Percentiles rank a stretch among this genome's conserved stretches.
These are phyloP conservation scores for Athalia cordata DNA, from an alignment of 2,888 invertebrate species.

Conservation along the genomic window DNA sequence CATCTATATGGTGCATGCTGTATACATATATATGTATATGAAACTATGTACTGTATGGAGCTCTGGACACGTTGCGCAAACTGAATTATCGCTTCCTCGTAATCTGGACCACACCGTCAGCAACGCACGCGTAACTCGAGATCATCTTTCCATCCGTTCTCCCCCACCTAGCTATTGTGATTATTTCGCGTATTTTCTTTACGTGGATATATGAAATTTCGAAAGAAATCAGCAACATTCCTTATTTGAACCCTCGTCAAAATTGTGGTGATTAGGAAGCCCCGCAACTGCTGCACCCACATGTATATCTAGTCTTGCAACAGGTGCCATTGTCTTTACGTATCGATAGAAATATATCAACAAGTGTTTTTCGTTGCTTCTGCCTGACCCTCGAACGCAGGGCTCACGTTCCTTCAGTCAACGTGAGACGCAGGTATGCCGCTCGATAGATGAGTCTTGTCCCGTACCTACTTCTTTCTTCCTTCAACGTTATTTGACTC, in stretches of 20 bases:
- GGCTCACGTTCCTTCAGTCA: conserved; percentile 1
- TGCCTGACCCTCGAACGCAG: neutral
- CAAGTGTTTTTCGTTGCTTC: conserved; percentile 20
- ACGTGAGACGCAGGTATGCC: neutral
- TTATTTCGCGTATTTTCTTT: neutral
- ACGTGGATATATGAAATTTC: neutral
- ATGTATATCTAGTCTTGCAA: neutral
- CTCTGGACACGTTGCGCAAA: conserved; percentile 10
- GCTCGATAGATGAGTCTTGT: neutral
- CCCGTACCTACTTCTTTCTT: neutral
- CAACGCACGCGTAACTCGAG: conserved; percentile 12
- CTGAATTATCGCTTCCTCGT: conserved; percentile 24
- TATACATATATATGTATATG: neutral
- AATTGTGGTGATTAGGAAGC: neutral
- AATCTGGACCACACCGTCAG: conserved; percentile 27
- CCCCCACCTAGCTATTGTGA: neutral
- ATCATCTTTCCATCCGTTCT: neutral
- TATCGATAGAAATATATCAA: neutral
- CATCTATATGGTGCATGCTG: neutral
- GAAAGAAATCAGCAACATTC: neutral
- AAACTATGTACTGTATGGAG: neutral
- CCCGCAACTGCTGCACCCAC: neutral
- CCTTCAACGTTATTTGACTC: neutral
- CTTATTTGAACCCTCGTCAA: too few species aligned
- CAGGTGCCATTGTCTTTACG: conserved; percentile 24